phyloP scores from a whole-genome alignment of 2,797 vertebrate genomes.

The Myripristis jacobus region DNA sequence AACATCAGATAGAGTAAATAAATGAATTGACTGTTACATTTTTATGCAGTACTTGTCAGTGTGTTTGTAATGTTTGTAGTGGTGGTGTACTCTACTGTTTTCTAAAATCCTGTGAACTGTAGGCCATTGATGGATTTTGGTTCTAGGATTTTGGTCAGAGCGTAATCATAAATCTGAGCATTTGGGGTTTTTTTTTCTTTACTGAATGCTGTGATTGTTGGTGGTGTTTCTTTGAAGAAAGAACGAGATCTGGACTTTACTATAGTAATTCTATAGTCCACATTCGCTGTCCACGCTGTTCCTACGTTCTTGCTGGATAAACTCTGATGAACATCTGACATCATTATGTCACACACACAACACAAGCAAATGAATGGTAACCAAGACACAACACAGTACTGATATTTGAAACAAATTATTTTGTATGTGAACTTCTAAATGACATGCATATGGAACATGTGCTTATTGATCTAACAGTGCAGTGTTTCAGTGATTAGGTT shows the following conservation, averaged over 20 bases:
- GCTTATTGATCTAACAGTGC: not conserved
- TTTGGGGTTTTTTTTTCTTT: not conserved
- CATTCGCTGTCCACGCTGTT: too few relatives aligned
- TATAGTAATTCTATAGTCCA: not conserved
- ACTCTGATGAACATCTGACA: too few relatives aligned
- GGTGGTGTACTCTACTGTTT: not conserved
- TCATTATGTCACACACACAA: too few relatives aligned
- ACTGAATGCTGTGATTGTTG: conserved; percentile 11
- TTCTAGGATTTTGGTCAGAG: too few relatives aligned
- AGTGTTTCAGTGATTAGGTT: not conserved
- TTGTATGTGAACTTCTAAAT: not conserved
- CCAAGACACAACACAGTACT: too few relatives aligned
- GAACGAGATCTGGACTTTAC: not conserved
- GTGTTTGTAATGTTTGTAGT: too few relatives aligned
- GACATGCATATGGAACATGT: not conserved
- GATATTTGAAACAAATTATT: not conserved
- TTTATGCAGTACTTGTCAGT: too few relatives aligned
- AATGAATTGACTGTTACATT: too few relatives aligned
- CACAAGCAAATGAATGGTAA: not conserved
- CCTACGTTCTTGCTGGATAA: conserved; percentile 17
- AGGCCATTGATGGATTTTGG: not conserved
- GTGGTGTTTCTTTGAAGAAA: not conserved
- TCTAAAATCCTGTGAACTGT: not conserved
- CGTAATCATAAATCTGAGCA: not conserved
- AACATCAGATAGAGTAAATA: too few relatives aligned